These are phyloP conservation scores for Archips crataeganus DNA, from an alignment of 2,888 invertebrate species.

Conservation along the genomic window DNA sequence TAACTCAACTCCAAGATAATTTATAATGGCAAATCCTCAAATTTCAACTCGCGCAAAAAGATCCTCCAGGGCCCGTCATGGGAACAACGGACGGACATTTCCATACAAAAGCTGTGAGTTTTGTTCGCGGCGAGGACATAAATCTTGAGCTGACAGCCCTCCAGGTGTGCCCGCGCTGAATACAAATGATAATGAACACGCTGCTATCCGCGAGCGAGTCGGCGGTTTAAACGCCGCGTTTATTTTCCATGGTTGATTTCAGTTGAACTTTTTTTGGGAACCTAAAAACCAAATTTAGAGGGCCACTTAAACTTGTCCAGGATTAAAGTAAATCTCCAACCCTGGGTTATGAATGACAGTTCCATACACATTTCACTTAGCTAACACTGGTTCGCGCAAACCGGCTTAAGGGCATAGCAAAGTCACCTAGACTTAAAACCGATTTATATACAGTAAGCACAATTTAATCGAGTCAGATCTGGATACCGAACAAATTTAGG, in stretches of 20 bases:
- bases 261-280: no score
- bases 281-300: no score
- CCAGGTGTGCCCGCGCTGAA: constrained; percentile 73
- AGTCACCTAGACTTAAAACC: no score
- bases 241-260: not conserved
- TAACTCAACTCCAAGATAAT: constrained; percentile 29
- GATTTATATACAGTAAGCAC: no score
- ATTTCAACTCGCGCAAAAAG: constrained; percentile 45
- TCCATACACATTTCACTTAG: no score
- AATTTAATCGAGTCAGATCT: no score
- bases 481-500: no score
- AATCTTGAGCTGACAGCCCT: constrained; percentile 74
- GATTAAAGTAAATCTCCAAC: no score
- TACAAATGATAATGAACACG: constrained; percentile 80
- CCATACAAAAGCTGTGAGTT: constrained; percentile 71
- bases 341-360: no score
- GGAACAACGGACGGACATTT: constrained; percentile 59
- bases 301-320: no score
- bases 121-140: constrained; percentile 66
- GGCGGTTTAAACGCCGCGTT: constrained; percentile 46
- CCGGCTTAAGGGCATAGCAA: no score
- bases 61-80: constrained; percentile 46
- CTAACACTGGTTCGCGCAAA: no score
- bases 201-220: constrained; percentile 49
- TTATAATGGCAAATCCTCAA: constrained; percentile 42